A percentile compares a stretch with the other conserved stretches of the same genome.
Conservation (phyloP, 2,113 vertebrate genomes). For the Cyphomyrus plagiostoma region DNA sequence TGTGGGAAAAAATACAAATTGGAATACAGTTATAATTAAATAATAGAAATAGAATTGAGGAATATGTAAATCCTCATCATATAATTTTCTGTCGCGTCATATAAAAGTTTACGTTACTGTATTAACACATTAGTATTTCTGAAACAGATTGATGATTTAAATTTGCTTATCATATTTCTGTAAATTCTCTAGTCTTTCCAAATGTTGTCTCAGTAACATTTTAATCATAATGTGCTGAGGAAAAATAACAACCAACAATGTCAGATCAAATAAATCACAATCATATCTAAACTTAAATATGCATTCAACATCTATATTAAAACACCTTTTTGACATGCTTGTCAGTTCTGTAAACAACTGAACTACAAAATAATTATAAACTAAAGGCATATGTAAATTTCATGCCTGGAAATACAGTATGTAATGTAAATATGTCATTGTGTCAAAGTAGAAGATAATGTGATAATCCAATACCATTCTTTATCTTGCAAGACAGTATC, state of each 20-base stretch:
- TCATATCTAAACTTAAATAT: conserved; percentile 1
- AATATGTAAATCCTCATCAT: not conserved
- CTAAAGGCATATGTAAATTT: conserved; percentile 9
- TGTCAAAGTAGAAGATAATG: not conserved
- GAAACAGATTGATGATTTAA: not conserved
- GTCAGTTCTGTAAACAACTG: conserved; percentile 6
- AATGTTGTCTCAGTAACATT: conserved; percentile 1
- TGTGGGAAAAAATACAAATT: not conserved
- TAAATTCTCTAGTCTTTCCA: not conserved
- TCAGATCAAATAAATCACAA: conserved; percentile 1
- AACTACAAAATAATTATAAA: not conserved
- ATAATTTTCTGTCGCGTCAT: not conserved
- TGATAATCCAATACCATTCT: not conserved
- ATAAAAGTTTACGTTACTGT: not conserved
- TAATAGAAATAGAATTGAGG: not conserved
- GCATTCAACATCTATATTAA: not conserved
- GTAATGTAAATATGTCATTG: conserved; percentile 10
- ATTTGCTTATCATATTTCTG: not conserved
- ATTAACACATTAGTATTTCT: not conserved
- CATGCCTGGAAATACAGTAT: not conserved
- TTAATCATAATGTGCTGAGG: not conserved
- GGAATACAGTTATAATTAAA: not conserved
- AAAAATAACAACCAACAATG: not conserved
- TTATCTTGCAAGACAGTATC: not conserved
- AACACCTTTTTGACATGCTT: not conserved